phyloP scores from a whole-genome alignment of 2,888 invertebrate genomes.

The Punctoribates punctum region DNA sequence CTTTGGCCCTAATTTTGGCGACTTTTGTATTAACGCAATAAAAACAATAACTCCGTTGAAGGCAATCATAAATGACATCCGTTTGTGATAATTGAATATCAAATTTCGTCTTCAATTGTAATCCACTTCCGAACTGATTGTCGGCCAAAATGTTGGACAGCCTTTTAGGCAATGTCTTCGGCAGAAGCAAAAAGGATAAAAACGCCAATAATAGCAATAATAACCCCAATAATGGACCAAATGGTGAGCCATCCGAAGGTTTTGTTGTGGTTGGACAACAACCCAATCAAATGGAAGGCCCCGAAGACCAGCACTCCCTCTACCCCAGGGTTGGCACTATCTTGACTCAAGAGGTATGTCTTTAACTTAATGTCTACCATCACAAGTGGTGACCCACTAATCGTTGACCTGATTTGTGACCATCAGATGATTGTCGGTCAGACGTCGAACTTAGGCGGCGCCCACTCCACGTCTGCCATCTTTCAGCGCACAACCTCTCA shows the following conservation, averaged over 20 bases:
- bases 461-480: background rate
- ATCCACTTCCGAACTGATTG: background rate
- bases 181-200: slow-evolving; percentile 16
- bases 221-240: background rate
- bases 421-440: slow-evolving; percentile 8
- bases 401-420: background rate
- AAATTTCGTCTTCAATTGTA: background rate
- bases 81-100: background rate
- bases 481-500: background rate
- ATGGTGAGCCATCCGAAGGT: background rate
- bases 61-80: background rate
- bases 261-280: background rate
- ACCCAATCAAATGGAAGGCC: background rate
- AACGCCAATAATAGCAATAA: background rate
- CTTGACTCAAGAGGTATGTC: slow-evolving; percentile 21
- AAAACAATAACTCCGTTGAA: background rate
- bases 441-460: background rate
- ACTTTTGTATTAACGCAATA: too few species aligned
- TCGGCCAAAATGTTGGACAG: background rate
- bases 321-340: background rate
- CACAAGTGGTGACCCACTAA: background rate
- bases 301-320: background rate
- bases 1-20: too few species aligned
- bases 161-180: slow-evolving; percentile 21
- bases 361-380: background rate